Evolutionary conservation across 1,140 invertebrate species (phyloP).

Genomic region (Grapholita molesta): DNA sequence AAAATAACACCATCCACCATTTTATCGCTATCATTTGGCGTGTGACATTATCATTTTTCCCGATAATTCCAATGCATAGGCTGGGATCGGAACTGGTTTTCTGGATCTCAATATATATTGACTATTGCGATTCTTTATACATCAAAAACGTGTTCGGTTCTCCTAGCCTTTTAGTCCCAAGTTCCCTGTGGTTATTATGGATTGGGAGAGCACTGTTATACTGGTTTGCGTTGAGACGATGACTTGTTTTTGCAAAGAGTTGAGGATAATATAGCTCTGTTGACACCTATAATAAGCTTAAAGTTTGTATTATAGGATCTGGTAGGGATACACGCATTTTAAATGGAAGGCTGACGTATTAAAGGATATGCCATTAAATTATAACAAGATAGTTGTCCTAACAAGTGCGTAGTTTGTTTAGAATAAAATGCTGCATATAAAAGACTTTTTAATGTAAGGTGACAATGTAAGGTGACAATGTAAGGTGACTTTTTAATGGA

Average conservation of each 20-base stretch:
- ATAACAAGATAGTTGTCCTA: neutral
- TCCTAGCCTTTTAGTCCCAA: too few species aligned
- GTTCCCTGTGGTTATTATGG: neutral
- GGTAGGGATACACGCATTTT: neutral
- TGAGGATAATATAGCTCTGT: neutral
- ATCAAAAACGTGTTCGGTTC: too few species aligned
- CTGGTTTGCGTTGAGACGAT: neutral
- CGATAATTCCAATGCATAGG: neutral
- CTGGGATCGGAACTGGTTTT: neutral
- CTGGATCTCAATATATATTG: neutral
- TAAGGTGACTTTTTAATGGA: too few species aligned
- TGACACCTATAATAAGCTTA: neutral
- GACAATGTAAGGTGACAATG: too few species aligned
- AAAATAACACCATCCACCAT: neutral
- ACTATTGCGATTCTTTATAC: neutral
- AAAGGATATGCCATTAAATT: neutral
- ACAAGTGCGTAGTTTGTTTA: neutral
- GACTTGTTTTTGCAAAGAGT: neutral
- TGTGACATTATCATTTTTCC: constrained; percentile 7
- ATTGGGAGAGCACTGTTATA: neutral
- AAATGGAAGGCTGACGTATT: neutral
- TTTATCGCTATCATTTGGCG: constrained; percentile 1
- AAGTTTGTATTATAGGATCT: neutral
- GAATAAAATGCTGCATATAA: neutral
- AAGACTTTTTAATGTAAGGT: too few species aligned